These are phyloP conservation scores for Poecilia velifera DNA, from an alignment of 2,797 vertebrate genomes.

Conservation along the genomic window DNA sequence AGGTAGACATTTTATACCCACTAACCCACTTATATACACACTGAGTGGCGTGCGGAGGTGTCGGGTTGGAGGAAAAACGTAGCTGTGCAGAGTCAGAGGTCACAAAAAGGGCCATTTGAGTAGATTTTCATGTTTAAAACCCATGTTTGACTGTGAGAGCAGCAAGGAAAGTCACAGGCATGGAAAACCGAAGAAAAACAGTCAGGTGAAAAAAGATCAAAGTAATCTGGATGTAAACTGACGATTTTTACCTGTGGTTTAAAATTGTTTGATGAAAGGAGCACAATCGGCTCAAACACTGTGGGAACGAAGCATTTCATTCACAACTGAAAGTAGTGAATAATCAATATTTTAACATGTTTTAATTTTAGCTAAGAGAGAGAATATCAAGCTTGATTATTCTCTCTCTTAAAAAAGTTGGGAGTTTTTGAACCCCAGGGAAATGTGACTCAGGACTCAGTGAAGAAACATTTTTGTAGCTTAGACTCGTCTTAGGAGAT, in stretches of 20 bases:
- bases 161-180: not conserved
- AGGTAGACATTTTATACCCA: conserved; percentile 33
- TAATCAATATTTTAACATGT: not conserved
- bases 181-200: not conserved
- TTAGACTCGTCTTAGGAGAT: not conserved
- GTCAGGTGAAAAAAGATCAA: not conserved
- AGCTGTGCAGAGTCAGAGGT: conserved; percentile 38
- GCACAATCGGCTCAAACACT: too few species aligned
- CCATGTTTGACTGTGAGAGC: not conserved
- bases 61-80: conserved; percentile 38
- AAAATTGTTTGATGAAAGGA: not conserved
- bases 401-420: not conserved
- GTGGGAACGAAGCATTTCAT: not conserved
- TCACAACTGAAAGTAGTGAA: not conserved
- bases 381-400: not conserved
- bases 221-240: not conserved
- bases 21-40: conserved; percentile 71
- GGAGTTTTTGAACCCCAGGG: not conserved
- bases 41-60: conserved; percentile 36
- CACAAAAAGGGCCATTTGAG: conserved; percentile 14
- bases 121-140: conserved; percentile 31
- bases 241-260: not conserved
- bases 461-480: not conserved
- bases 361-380: not conserved
- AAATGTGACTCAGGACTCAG: not conserved